Evolutionary conservation across 2,797 vertebrate species (phyloP).

Genomic region (Bradypus variegatus): DNA sequence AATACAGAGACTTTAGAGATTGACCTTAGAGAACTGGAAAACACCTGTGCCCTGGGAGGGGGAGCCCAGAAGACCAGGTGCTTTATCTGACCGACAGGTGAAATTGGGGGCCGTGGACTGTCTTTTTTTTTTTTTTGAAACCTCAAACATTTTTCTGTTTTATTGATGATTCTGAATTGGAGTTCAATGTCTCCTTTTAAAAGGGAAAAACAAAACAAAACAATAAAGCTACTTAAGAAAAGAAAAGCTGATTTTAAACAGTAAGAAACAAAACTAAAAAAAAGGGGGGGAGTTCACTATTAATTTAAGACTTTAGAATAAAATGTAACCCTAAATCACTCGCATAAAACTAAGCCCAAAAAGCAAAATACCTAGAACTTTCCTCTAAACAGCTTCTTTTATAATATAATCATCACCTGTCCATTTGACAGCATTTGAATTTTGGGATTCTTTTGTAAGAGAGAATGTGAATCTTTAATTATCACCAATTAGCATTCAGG

Average conservation of each 20-base stretch:
- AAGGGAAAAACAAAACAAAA: neutral
- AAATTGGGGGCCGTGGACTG: no score
- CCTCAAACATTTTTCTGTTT: neutral
- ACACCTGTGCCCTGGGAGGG: no score
- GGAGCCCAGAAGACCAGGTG: no score
- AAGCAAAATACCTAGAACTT: neutral
- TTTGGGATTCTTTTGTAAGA: neutral
- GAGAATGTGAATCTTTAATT: conserved; percentile 16
- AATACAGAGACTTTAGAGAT: no score
- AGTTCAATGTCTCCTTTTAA: neutral
- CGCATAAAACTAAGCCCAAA: neutral
- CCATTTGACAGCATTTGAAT: neutral
- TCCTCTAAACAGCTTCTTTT: neutral
- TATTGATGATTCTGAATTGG: neutral
- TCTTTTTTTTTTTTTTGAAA: no score
- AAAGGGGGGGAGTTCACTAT: neutral
- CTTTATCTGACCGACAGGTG: no score
- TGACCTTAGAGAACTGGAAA: no score
- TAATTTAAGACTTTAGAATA: neutral
- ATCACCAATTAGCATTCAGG: neutral
- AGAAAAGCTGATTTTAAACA: neutral
- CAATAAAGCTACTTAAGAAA: neutral
- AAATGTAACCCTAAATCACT: conserved; percentile 12
- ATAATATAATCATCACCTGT: neutral
- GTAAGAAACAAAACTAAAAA: neutral